Conservation (phyloP, 2,888 invertebrate genomes). For the Schizaphis graminum region DNA sequence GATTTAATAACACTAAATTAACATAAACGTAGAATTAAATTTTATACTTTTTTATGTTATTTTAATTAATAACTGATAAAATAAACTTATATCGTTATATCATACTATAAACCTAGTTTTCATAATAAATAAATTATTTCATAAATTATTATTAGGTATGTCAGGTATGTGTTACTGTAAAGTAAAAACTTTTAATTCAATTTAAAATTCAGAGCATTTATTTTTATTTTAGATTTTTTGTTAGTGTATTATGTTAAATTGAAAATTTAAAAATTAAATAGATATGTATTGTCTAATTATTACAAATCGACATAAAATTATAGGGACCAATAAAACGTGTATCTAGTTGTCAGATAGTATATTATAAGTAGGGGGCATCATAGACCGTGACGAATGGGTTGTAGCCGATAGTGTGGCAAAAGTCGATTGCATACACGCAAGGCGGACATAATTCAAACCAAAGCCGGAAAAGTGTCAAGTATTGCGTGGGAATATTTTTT, state of each 20-base stretch:
- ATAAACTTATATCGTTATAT: neutral
- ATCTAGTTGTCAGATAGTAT: constrained; percentile 44
- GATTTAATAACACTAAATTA: neutral
- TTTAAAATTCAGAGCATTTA: neutral
- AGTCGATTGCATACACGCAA: constrained; percentile 60
- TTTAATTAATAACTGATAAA: neutral
- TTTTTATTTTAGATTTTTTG: neutral
- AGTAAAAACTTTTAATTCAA: neutral
- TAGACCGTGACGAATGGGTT: constrained; percentile 62
- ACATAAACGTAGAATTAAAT: neutral
- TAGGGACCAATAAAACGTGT: constrained; percentile 28
- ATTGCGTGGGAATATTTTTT: constrained; percentile 64
- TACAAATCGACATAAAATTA: constrained; percentile 13
- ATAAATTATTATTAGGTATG: neutral
- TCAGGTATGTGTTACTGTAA: neutral
- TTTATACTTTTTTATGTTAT: neutral
- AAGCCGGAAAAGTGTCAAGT: constrained; percentile 61
- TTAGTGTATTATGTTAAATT: neutral
- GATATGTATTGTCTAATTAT: constrained; percentile 15
- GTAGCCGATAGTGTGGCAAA: constrained; percentile 44
- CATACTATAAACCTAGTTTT: neutral
- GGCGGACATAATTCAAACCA: constrained; percentile 53
- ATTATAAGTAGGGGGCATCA: constrained; percentile 37
- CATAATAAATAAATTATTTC: neutral
- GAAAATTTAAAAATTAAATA: neutral